Conservation (phyloP, 1,140 invertebrate genomes). For the Gonatopus flavifemur region DNA sequence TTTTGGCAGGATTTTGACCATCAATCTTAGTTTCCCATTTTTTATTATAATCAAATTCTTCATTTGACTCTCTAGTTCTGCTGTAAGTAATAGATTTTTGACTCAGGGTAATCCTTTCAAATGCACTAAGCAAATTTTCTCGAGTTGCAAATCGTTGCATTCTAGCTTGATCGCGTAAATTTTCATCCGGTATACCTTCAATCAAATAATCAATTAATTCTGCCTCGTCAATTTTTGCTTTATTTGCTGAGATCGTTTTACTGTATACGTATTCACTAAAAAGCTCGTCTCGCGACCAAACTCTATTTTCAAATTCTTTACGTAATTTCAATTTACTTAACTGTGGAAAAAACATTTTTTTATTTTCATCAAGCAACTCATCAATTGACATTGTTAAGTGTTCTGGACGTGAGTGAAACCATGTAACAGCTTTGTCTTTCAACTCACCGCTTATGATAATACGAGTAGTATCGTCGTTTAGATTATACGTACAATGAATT, state of each 20-base stretch:
- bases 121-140: not conserved
- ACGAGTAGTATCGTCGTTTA: not conserved
- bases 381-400: not conserved
- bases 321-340: not conserved
- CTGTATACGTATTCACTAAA: not conserved
- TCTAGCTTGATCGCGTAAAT: not conserved
- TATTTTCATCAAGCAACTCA: not conserved
- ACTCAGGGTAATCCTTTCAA: too few species aligned
- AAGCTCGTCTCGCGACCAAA: not conserved
- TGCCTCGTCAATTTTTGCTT: not conserved
- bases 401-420: slow-evolving; percentile 7
- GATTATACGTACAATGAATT: not conserved
- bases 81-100: too few species aligned
- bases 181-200: too few species aligned
- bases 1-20: too few species aligned
- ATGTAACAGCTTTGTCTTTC: not conserved
- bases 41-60: too few species aligned
- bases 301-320: not conserved
- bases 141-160: not conserved
- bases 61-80: too few species aligned
- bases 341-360: not conserved
- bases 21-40: too few species aligned
- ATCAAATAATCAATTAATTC: not conserved
- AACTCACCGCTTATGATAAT: not conserved
- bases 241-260: not conserved